Evolutionary conservation across 1,140 invertebrate genomes (phyloP), one percentile per base, ranked within the genome.

Genomic region (Halictus rubicundus): DNA sequence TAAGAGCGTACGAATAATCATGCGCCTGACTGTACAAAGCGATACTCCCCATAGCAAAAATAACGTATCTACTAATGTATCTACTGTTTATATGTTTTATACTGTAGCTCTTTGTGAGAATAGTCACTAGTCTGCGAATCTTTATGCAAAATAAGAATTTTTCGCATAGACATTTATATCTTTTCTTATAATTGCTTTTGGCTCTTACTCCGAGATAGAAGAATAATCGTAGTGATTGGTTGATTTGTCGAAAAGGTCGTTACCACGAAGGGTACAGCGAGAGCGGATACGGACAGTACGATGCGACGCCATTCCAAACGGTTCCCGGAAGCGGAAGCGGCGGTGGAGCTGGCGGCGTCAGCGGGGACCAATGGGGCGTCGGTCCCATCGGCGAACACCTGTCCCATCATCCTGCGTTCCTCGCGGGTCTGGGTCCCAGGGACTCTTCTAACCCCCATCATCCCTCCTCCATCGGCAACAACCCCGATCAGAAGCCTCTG

Each of bases 251-350:
- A 14, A 72, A 90, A 94, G 95, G 93, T 87, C 94, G 96, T 88
- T 95, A 94, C 85, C 95, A 95, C 81, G 96, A 97, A 64, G 94
- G 94, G 7, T 96, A 96, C 89, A 93, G 92, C 79, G 94, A 95
- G 80, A 91, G 94, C 63, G 90, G 93, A 66, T 96, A 96, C 88
- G 94, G 93, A 54, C 94, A 95, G 14, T 97, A 96, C 86, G 96
- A 97, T 84, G 94, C 94, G 65, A 94, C 95, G 79, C 94, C 96
- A 71, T 98, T 97, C 91, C 97, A 97, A 93, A 96, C 96, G 73
- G 97, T 98, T 87, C 97, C 97, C 21, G 96, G 95, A 63, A 93
- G 92, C 83, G 90, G 92, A 80, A 91, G 89, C 68, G 94, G 94
- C 23, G 93, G 94, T 82, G 93, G 93, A 21, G 74, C 94, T 92